Conservation (phyloP, 2,113 vertebrate genomes). For the Fulica atra region DNA sequence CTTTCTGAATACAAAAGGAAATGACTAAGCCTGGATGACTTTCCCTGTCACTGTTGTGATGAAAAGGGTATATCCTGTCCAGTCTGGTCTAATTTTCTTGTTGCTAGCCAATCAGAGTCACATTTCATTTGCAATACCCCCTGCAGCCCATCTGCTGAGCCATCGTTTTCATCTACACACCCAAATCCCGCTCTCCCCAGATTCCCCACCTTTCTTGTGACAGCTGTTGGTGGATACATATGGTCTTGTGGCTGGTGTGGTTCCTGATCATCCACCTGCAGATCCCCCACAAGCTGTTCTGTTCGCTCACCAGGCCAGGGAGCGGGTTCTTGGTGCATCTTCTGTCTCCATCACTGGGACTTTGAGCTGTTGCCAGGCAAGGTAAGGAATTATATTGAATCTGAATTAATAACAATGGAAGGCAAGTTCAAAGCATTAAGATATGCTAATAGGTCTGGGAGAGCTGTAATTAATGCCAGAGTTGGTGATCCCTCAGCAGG, state of each 20-base stretch:
- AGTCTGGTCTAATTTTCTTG: neutral
- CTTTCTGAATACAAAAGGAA: neutral
- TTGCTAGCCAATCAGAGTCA: neutral
- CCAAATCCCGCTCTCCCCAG: neutral
- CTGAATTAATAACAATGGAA: neutral
- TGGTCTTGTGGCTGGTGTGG: neutral
- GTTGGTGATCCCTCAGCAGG: neutral
- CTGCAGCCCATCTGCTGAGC: neutral
- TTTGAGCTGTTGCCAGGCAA: neutral
- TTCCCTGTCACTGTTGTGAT: neutral
- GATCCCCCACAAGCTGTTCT: neutral
- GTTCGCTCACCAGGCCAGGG: neutral
- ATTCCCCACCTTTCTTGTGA: neutral
- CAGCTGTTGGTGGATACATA: fast-evolving
- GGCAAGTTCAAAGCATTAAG: neutral
- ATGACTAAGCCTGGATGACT: neutral
- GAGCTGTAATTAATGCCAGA: neutral
- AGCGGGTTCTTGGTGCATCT: neutral
- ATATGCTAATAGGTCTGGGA: neutral
- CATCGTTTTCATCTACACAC: neutral
- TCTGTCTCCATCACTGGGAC: neutral
- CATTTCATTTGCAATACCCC: neutral
- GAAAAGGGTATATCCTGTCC: neutral
- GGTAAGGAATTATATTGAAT: neutral
- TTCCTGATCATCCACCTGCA: neutral